Conservation (phyloP, 2,113 vertebrate species). For the Bagarius yarrelli region DNA sequence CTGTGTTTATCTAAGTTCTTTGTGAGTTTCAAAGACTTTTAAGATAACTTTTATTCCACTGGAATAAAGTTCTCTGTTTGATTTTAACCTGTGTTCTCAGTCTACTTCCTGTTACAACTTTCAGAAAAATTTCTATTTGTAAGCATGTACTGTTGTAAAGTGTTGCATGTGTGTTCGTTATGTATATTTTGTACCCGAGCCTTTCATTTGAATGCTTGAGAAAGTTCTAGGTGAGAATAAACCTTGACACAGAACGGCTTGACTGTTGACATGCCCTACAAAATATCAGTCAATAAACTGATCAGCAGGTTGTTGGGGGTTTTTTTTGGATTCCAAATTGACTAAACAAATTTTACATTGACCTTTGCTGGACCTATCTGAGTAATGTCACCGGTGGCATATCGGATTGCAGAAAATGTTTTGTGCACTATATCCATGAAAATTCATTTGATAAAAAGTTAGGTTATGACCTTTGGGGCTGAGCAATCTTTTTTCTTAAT, state of each 20-base stretch:
- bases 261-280: background rate
- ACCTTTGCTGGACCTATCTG: conserved; percentile 6
- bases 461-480: conserved; percentile 30
- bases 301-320: background rate
- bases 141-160: background rate
- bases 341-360: background rate
- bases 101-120: no score
- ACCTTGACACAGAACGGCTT: background rate
- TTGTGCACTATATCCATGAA: background rate
- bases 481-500: conserved; percentile 16
- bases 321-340: background rate
- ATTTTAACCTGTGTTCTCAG: no score
- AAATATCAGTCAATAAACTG: background rate
- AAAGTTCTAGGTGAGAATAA: background rate
- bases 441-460: conserved; percentile 16
- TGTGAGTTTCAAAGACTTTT: no score
- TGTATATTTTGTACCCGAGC: background rate
- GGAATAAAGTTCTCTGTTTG: no score
- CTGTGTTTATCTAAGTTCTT: no score
- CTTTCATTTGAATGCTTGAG: background rate
- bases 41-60: no score
- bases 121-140: background rate
- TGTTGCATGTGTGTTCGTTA: background rate
- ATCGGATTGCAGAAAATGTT: conserved; percentile 28
- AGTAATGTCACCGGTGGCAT: conserved; percentile 10